Base-by-base conservation (phyloP, 2,113 vertebrate genomes). In the Passer montanus region DNA sequence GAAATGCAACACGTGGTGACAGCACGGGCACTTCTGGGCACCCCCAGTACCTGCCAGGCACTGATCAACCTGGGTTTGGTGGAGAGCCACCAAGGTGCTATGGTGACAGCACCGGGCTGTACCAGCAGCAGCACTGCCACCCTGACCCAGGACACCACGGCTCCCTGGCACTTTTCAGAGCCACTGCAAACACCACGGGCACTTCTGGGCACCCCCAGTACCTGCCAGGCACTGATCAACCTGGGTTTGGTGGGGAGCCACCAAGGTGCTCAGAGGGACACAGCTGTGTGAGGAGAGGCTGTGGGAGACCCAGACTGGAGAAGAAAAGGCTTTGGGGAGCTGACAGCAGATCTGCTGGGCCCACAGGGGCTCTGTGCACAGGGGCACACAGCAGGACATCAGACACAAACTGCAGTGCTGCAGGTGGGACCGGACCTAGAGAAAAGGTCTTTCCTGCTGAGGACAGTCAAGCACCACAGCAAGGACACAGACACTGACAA, bases 131-230 rank as follows among this genome's bases (percentile, higher is more conserved):
- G 73, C 79, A 47, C 1, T 4, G 41, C 12, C 77, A 21, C 20
- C 19, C 30, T 15, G 44, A 31, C 0, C 35, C 16, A 22, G 75
- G 49, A 44, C 43, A 28, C 1, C 1, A 44, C 1, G 3, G 0
- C 11, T 46, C n/a, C 90, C 24, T 7, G 0, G 58, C 31, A 35
- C 72, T 74, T 56, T 37, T 14, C 64, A 68, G 50, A 69, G 20
- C 37, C 56, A 15, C 7, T 27, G 35, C 23, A 62, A 84, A 72
- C 30, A 33, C 15, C 27, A 19, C 0, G 1, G 20, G 26, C 33
- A 35, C 41, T 33, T 92, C 11, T 20, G 41, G 74, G 67, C n/a
- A 41, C 7, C 19, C 9, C 16, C 35, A 68, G 15, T 6, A 59
- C 14, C 10, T 6, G 6, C 68, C 11, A 81, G 59, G 53, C 35